phyloP scores from a whole-genome alignment of 2,797 vertebrate species.

The Anas acuta region DNA sequence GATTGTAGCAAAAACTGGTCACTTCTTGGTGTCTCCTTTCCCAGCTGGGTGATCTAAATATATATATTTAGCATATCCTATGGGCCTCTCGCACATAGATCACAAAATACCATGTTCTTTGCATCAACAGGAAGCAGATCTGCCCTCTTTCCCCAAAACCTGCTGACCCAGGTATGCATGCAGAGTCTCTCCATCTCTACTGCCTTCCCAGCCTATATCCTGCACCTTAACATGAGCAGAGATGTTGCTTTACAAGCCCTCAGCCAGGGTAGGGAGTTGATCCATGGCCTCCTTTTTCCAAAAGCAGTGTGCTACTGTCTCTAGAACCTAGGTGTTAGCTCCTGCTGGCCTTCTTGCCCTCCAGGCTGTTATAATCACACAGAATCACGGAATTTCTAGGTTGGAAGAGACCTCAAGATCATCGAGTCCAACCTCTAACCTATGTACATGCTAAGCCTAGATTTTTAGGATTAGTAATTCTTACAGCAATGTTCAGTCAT shows the following conservation, averaged over 20 bases:
- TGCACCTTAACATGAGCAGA: not conserved
- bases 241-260: not conserved
- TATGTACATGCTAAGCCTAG: too few species aligned
- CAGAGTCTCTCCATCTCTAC: rapidly evolving
- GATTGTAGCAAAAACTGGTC: not conserved
- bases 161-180: not conserved
- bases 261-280: not conserved
- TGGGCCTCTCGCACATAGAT: rapidly evolving
- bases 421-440: too few species aligned
- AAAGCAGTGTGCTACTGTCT: not conserved
- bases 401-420: too few species aligned
- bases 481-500: not conserved
- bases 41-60: not conserved
- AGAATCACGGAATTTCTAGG: too few species aligned
- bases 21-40: not conserved
- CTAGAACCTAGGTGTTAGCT: not conserved
- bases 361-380: not conserved
- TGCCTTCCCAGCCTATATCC: not conserved
- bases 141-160: not conserved
- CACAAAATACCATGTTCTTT: not conserved
- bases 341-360: not conserved
- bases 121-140: not conserved
- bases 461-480: not conserved
- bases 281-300: not conserved
- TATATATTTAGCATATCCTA: not conserved